Percentiles rank a stretch among this genome's conserved stretches.
phyloP scores from a whole-genome alignment of 2,797 vertebrate genomes.

The Toxotes lorentzi region DNA sequence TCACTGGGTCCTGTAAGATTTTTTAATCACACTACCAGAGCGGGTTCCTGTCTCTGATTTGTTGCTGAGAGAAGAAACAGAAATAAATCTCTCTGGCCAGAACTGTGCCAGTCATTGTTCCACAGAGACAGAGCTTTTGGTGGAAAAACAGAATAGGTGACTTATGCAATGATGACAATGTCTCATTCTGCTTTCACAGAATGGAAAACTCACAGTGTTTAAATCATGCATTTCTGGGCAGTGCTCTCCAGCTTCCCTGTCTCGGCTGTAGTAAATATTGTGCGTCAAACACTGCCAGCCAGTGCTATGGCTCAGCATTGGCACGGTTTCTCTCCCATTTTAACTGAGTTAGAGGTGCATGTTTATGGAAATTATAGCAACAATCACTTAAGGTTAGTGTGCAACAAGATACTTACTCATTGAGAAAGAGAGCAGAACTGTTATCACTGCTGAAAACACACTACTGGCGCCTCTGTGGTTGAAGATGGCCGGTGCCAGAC shows the following conservation, averaged over 20 bases:
- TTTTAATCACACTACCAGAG: constrained; percentile 58
- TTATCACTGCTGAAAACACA: constrained; percentile 31
- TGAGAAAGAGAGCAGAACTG: constrained; percentile 26
- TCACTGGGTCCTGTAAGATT: constrained; percentile 50
- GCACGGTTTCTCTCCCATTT: constrained; percentile 14
- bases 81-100: constrained; percentile 35
- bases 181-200: constrained; percentile 40
- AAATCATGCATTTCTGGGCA: constrained; percentile 11
- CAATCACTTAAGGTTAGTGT: constrained; percentile 26
- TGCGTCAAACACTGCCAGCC: constrained; percentile 36
- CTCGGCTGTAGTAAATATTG: constrained; percentile 33
- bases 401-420: constrained; percentile 24
- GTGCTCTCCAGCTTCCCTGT: constrained; percentile 13
- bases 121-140: constrained; percentile 38
- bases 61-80: constrained; percentile 40
- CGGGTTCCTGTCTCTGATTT: constrained; percentile 31
- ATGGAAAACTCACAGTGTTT: constrained; percentile 38
- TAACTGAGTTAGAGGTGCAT: constrained; percentile 31
- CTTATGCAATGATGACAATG: constrained; percentile 53
- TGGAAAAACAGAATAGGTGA: constrained; percentile 63
- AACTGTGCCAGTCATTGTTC: constrained; percentile 49
- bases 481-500: constrained; percentile 31
- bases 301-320: constrained; percentile 1
- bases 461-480: constrained; percentile 15
- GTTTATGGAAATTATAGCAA: constrained; percentile 55